A percentile compares a stretch with the other conserved stretches of the same genome.
Evolutionary conservation across 2,797 vertebrate species (phyloP).

Genomic region (Antrozous pallidus): DNA sequence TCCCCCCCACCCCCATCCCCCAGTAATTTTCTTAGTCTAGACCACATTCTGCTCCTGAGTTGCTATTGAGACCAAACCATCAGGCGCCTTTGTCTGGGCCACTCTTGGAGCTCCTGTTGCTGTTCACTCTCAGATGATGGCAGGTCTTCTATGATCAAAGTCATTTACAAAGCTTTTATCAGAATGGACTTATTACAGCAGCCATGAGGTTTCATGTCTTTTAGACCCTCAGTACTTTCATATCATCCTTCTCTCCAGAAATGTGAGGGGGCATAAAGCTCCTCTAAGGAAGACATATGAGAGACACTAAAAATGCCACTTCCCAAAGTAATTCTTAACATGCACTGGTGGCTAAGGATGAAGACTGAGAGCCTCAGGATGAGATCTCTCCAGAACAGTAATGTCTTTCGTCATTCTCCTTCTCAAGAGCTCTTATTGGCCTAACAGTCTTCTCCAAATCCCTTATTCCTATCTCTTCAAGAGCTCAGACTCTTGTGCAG

Average conservation of each 20-base stretch:
- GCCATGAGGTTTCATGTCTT: neutral
- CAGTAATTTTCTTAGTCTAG: neutral
- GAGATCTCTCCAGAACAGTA: neutral
- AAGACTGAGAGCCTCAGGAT: neutral
- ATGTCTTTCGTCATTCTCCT: neutral
- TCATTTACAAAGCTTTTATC: neutral
- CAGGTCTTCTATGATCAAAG: neutral
- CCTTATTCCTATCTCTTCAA: neutral
- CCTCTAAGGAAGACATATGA: neutral
- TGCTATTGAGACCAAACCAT: neutral
- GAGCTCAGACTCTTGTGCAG: neutral
- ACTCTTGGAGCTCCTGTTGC: neutral
- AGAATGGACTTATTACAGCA: neutral
- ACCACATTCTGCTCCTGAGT: neutral
- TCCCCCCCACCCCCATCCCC: neutral
- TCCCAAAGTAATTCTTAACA: neutral
- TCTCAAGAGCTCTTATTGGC: neutral
- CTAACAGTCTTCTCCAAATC: neutral
- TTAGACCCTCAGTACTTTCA: neutral
- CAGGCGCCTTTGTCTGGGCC: neutral
- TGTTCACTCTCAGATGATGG: neutral
- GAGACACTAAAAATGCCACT: neutral
- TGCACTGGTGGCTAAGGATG: neutral
- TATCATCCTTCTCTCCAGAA: neutral
- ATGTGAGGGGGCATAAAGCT: neutral